These are phyloP conservation scores for Sinocyclocheilus maitianheensis DNA, from an alignment of 2,113 vertebrate genomes.

Conservation along the genomic window DNA sequence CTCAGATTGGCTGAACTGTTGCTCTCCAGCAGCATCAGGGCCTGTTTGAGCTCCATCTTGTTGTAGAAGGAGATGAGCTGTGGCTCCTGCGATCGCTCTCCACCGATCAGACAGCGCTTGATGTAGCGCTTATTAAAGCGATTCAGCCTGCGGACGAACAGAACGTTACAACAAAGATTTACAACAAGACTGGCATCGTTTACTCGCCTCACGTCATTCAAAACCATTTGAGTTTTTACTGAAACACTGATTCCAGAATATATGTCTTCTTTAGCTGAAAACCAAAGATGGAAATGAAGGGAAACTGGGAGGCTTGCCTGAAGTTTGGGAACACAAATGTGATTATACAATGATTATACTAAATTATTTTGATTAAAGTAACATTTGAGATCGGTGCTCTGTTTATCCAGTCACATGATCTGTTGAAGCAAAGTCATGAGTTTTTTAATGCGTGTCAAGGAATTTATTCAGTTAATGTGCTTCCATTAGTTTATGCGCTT, in stretches of 20 bases:
- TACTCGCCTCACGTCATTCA: not conserved
- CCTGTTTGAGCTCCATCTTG: conserved; percentile 97
- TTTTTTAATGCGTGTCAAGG: no score
- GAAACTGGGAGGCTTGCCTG: not conserved
- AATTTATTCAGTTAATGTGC: no score
- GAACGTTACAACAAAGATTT: not conserved
- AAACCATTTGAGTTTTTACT: not conserved
- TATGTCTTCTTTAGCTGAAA: not conserved
- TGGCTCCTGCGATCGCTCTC: conserved; percentile 89
- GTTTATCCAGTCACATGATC: no score
- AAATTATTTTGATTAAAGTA: not conserved
- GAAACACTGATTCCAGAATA: not conserved
- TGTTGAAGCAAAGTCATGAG: no score
- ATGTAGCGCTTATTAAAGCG: conserved; percentile 93
- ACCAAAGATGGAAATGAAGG: not conserved
- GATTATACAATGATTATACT: not conserved
- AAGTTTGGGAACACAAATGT: not conserved
- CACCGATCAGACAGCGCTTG: conserved; percentile 90
- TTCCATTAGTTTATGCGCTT: no score
- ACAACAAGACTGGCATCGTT: not conserved
- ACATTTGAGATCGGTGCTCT: not conserved
- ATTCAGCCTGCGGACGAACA: conserved; percentile 76
- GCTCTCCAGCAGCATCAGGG: conserved; percentile 89
- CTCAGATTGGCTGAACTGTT: conserved; percentile 85
- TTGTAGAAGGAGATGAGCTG: conserved; percentile 97